Evolutionary conservation across 2,797 vertebrate species (phyloP).

Genomic region (Acestrorhynchus altus): DNA sequence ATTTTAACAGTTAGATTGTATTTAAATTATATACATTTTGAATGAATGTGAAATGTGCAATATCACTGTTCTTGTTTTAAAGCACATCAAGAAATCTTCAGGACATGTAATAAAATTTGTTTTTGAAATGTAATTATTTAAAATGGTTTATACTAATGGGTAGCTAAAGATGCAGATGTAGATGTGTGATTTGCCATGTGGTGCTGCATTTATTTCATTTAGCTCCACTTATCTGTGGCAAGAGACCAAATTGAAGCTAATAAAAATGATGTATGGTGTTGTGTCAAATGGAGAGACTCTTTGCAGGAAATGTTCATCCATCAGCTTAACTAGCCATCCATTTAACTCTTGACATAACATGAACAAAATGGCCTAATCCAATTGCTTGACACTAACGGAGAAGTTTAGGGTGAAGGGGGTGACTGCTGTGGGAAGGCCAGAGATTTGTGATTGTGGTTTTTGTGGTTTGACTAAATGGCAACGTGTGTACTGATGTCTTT

Average conservation of each 20-base stretch:
- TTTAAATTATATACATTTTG: no score
- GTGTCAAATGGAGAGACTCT: constrained; percentile 67
- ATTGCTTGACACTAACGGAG: constrained; percentile 71
- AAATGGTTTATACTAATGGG: constrained; percentile 59
- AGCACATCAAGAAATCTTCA: constrained; percentile 3
- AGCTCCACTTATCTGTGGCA: constrained; percentile 64
- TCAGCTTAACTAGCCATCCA: constrained; percentile 76
- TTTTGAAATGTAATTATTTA: constrained; percentile 68
- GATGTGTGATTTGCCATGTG: constrained; percentile 58
- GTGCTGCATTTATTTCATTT: constrained; percentile 51
- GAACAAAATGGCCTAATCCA: constrained; percentile 75
- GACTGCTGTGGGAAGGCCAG: neutral
- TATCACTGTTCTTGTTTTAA: neutral
- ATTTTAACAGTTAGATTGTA: no score
- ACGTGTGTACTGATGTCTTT: neutral
- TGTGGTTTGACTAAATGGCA: neutral
- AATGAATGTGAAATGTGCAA: neutral
- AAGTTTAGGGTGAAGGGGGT: constrained; percentile 62
- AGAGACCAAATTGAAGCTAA: constrained; percentile 76
- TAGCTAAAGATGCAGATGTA: constrained; percentile 69
- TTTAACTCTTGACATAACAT: constrained; percentile 75
- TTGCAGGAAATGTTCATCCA: constrained; percentile 79
- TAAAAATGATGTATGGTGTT: constrained; percentile 86
- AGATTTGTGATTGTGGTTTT: neutral
- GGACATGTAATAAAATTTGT: constrained; percentile 41